These are phyloP conservation scores for Papilio demoleus DNA, from an alignment of 2,888 invertebrate genomes.

Conservation along the genomic window DNA sequence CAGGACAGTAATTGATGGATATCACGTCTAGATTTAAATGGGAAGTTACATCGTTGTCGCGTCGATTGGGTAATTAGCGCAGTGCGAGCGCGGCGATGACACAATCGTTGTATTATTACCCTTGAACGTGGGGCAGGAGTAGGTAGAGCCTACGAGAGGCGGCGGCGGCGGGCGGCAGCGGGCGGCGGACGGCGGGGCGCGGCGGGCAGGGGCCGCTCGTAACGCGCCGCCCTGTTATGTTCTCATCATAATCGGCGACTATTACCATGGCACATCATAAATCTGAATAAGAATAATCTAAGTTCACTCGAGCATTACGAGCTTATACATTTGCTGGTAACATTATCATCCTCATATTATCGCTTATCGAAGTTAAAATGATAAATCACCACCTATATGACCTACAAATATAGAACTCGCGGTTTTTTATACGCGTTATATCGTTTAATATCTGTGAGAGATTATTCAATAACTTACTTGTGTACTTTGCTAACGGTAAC, in stretches of 20 bases:
- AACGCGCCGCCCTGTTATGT: constrained; percentile 24
- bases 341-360: background rate
- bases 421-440: background rate
- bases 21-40: constrained; percentile 3
- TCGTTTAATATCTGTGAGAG: constrained; percentile 6
- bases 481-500: background rate
- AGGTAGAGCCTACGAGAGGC: constrained; percentile 55
- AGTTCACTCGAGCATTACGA: constrained; percentile 4
- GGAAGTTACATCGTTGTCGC: background rate
- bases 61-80: constrained; percentile 25
- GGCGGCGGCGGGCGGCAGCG: constrained; percentile 47
- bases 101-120: constrained; percentile 64
- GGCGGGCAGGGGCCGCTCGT: constrained; percentile 42
- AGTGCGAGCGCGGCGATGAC: constrained; percentile 56
- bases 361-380: constrained; percentile 7
- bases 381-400: background rate
- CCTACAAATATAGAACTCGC: background rate
- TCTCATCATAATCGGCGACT: constrained; percentile 29
- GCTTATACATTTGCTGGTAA: background rate
- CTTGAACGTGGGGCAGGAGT: constrained; percentile 70
- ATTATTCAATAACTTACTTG: background rate
- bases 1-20: constrained; percentile 28
- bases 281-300: constrained; percentile 29
- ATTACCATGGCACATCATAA: constrained; percentile 30
- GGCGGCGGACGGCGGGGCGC: constrained; percentile 80